Evolutionary conservation across 1,140 invertebrate genomes (phyloP), one percentile per base, ranked within the genome.

Genomic region (Philotrypesis tridentata): DNA sequence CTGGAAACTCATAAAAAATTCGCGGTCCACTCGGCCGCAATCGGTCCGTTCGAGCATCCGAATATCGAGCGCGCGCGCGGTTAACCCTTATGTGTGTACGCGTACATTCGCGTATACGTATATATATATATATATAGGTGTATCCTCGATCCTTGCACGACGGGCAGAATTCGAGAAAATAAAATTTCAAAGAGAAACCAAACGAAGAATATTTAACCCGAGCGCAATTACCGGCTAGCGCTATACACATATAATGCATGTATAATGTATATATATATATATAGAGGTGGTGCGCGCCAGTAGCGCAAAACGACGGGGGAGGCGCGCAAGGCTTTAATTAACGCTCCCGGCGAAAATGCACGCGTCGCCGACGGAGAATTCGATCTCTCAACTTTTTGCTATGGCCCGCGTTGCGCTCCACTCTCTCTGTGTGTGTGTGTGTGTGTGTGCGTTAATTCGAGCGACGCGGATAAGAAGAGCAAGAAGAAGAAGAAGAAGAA

Each of bases 391-490:
- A 37, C 48, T 55, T 55, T 55, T 55, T 55, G 48, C 48, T 7
- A 0, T 6, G n/a, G 14, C 4, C 14, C 37, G 37, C n/a, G n/a
- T n/a, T n/a, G n/a, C n/a, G n/a, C n/a, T n/a, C n/a, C n/a, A n/a
- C n/a, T n/a, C n/a, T n/a, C n/a, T n/a, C n/a, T n/a, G n/a, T n/a
- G n/a, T n/a, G n/a, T n/a, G n/a, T n/a, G n/a, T n/a, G n/a, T n/a
- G n/a, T n/a, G n/a, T n/a, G n/a, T n/a, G 55, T 65, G 73, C 71
- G 74, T 60, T 65, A 75, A 77, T 83, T 67, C 61, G 31, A 79
- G 74, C 31, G 77, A 73, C 78, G 78, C 70, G 65, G 63, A 72
- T 80, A 84, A 77, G 48, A 61, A 73, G 77, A 68, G 29, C 29
- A 2, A n/a, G 9, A 9, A 25, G 43, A 55, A 33, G 29, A 70